phyloP scores from a whole-genome alignment of 2,113 vertebrate genomes.

The Rhinolophus ferrumequinum region DNA sequence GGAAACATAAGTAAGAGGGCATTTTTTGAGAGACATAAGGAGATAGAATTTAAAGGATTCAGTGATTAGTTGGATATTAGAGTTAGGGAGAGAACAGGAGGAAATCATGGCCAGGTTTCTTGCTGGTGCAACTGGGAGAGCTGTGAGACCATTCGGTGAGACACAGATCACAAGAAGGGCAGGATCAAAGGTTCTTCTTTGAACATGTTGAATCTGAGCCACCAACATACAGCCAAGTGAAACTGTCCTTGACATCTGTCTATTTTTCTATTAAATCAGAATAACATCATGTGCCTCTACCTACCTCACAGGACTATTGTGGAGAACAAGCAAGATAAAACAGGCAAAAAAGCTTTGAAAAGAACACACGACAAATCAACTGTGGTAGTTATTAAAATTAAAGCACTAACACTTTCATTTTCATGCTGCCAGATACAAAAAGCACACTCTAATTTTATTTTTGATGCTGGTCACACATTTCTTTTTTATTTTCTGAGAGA shows the following conservation, averaged over 20 bases:
- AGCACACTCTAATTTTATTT: constrained; percentile 46
- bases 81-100: background rate
- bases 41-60: background rate
- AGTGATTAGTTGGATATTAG: background rate
- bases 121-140: background rate
- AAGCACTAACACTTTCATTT: constrained; percentile 56
- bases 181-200: background rate
- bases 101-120: background rate
- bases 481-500: constrained; percentile 55
- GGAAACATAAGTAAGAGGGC: background rate
- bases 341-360: background rate
- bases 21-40: background rate
- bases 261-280: background rate
- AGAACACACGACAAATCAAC: background rate
- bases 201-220: background rate
- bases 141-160: background rate
- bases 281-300: too few species aligned
- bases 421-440: constrained; percentile 66
- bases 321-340: background rate
- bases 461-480: constrained; percentile 60
- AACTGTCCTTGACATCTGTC: background rate
- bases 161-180: background rate
- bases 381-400: constrained; percentile 62
- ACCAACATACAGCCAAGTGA: background rate
- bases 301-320: background rate